Evolutionary conservation across 2,797 vertebrate genomes (phyloP), one percentile per base, ranked within the genome.

Genomic region (Pangasius macronema): DNA sequence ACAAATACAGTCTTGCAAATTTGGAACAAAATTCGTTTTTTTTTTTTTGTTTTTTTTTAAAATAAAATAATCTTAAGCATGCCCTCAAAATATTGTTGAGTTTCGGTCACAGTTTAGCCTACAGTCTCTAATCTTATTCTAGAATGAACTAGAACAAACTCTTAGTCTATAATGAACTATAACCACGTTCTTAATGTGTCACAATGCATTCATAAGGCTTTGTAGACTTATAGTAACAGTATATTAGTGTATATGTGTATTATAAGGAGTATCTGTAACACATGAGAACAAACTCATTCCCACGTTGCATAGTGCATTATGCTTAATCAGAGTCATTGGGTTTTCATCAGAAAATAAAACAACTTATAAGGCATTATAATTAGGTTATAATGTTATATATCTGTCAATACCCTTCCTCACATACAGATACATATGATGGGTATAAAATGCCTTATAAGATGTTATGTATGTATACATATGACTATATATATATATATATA

Each of bases 11-110:
- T 49, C 7, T 75, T 9, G 39, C 39, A 46, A 72, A 72, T 27
- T 46, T 27, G 22, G 13, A 76, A 9, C 3, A 2, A 76, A 76
- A 76, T 76, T 39, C 39, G 0, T 39, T 0, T n/a, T 7, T n/a
- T n/a, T 27, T 75, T 5, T 0, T n/a, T n/a, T n/a, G n/a, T 0
- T n/a, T 7, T n/a, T n/a, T 27, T 75, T 5, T 0, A 11, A n/a
- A 68, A 68, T 20, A 4, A 53, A 53, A n/a, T 0, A 51, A 75
- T 70, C 36, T 11, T 4, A 11, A 72, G 22, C 3, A 11, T 36
- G 30, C 3, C 22, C 1, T 76, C 73, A 76, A 76, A 76, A 49
- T 51, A 49, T n/a, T 14, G 5, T 46, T 16, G 73, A 16, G 70
- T 46, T 73, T 27, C 8, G 22, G 42, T n/a, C 1, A 2, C 24